A percentile compares a stretch with the other conserved stretches of the same genome.
phyloP scores from a whole-genome alignment of 2,797 vertebrate genomes.

The Sebastes reedi region DNA sequence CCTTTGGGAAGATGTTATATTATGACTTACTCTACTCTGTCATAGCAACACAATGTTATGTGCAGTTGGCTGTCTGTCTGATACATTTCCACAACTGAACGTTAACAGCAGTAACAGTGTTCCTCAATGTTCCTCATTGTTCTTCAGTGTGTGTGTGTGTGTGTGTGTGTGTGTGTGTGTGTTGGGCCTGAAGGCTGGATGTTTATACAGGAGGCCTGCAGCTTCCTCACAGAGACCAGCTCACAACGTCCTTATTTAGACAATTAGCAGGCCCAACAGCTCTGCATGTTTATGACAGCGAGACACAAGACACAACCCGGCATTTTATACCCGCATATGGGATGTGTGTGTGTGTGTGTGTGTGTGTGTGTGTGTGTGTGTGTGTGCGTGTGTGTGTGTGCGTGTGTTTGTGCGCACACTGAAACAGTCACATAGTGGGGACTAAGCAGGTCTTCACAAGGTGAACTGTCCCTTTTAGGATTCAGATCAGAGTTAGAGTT shows the following conservation, averaged over 20 bases:
- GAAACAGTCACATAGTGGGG: background rate
- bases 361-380: conserved; percentile 13
- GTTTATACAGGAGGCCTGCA: conserved; percentile 56
- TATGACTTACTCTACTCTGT: background rate
- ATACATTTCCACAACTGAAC: conserved; percentile 3
- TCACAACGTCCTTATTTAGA: conserved; percentile 75
- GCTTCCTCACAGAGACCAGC: conserved; percentile 49
- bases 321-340: conserved; percentile 66
- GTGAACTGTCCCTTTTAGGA: background rate
- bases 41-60: background rate
- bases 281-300: conserved; percentile 50
- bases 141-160: background rate
- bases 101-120: background rate
- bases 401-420: background rate
- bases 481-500: background rate
- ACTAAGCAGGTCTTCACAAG: background rate
- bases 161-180: conserved; percentile 27
- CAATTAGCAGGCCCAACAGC: conserved; percentile 34
- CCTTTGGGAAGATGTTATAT: background rate
- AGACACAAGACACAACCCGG: conserved; percentile 39
- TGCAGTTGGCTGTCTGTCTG: background rate
- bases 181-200: conserved; percentile 26
- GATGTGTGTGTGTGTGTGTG: conserved; percentile 14
- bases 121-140: background rate
- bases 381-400: too few relatives aligned